Evolutionary conservation across 1,140 invertebrate genomes (phyloP).

Genomic region (Camponotus floridanus): DNA sequence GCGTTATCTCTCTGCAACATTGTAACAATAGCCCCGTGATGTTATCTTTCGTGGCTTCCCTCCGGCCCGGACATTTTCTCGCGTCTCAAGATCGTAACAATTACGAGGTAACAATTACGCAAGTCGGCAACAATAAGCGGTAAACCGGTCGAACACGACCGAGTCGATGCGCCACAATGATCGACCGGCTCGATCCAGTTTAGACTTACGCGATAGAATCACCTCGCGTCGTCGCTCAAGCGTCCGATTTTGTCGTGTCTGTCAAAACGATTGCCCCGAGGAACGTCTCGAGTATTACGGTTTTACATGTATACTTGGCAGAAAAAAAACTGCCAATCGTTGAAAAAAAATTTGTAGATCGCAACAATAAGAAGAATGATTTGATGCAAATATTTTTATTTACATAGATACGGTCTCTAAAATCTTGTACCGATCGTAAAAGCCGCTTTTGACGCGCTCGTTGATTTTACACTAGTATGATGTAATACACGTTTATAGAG

Average conservation of each 20-base stretch:
- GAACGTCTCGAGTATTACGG: background rate
- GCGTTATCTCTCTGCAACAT: background rate
- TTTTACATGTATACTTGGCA: background rate
- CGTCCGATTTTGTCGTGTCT: background rate
- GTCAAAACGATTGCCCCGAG: background rate
- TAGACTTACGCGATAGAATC: background rate
- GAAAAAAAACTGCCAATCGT: background rate
- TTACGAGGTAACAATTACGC: constrained; percentile 7
- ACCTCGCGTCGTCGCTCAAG: background rate
- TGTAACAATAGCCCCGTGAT: background rate
- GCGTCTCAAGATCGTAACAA: background rate
- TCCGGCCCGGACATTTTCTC: background rate
- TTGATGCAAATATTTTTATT: background rate
- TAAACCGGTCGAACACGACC: background rate
- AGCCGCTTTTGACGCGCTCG: no score
- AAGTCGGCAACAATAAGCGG: constrained; percentile 20
- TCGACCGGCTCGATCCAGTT: constrained; percentile 26
- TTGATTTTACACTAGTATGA: no score
- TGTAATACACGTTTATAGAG: no score
- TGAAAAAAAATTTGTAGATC: background rate
- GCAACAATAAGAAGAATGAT: background rate
- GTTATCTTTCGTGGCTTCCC: background rate
- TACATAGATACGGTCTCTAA: no score
- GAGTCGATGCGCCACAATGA: background rate
- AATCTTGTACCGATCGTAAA: no score